Percentiles rank a stretch among this genome's conserved stretches.
Conservation (phyloP, 1,140 invertebrate species). For the Ceratosolen fusciceps region DNA sequence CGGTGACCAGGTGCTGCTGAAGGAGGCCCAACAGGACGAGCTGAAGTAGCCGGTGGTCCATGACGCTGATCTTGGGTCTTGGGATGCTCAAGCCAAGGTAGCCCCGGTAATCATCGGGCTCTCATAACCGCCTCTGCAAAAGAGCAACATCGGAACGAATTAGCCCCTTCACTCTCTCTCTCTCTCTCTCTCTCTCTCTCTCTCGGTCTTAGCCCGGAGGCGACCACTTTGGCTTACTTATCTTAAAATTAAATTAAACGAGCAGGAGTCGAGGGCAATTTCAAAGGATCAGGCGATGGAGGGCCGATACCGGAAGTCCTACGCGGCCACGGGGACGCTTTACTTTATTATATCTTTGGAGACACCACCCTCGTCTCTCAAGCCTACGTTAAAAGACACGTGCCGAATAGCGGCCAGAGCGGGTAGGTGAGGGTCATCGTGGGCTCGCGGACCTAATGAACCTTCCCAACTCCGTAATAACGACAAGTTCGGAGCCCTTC, state of each 20-base stretch:
- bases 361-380: not conserved
- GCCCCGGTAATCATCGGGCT: slow-evolving; percentile 67
- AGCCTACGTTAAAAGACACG: too few relatives aligned
- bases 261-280: too few relatives aligned
- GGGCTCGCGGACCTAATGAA: too few relatives aligned
- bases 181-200: not conserved
- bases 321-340: not conserved
- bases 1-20: slow-evolving; percentile 60
- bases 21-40: slow-evolving; percentile 65
- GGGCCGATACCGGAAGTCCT: not conserved
- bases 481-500: not conserved
- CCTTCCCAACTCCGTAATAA: not conserved
- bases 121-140: slow-evolving; percentile 69
- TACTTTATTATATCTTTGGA: too few relatives aligned
- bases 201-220: too few relatives aligned
- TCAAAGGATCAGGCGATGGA: too few relatives aligned
- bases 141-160: slow-evolving; percentile 38
- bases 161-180: too few relatives aligned
- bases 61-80: slow-evolving; percentile 47
- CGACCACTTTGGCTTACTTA: too few relatives aligned
- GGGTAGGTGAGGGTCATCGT: too few relatives aligned
- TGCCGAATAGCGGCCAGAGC: too few relatives aligned
- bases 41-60: slow-evolving; percentile 64
- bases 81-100: slow-evolving; percentile 57
- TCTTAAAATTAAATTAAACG: too few relatives aligned